These are phyloP conservation scores for Todiramphus saurophagus DNA, from an alignment of 2,113 vertebrate species.

Conservation along the genomic window DNA sequence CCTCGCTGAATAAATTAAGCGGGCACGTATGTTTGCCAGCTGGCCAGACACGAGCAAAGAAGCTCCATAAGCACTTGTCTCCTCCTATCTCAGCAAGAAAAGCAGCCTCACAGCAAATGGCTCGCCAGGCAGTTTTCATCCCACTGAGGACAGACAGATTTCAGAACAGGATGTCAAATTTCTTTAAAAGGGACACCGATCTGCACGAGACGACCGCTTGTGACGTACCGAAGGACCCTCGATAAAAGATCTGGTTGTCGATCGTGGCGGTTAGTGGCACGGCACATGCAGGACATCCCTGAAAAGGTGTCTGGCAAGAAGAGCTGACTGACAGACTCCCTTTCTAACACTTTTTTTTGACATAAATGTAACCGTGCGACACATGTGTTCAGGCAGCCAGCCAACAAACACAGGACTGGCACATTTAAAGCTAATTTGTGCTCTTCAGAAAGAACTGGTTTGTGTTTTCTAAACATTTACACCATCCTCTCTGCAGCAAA, in stretches of 20 bases:
- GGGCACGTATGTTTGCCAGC: not conserved
- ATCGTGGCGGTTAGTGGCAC: not conserved
- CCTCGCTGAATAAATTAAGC: not conserved
- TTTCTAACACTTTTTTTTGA: not conserved
- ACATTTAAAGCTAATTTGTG: not conserved
- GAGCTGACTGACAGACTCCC: not conserved
- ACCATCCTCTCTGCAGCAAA: not conserved
- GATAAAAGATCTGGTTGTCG: not conserved
- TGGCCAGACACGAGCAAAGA: not conserved
- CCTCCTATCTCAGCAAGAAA: not conserved
- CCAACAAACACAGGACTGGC: not conserved
- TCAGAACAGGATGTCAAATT: not conserved
- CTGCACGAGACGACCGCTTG: accelerated
- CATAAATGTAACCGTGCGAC: not conserved
- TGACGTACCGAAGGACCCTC: not conserved
- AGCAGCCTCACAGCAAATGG: not conserved
- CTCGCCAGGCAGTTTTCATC: not conserved
- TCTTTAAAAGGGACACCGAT: not conserved
- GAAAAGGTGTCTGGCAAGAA: not conserved
- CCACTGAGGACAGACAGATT: not conserved
- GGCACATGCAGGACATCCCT: not conserved
- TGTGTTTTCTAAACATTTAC: not conserved
- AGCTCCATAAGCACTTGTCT: not conserved
- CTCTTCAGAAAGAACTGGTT: not conserved
- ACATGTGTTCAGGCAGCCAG: accelerated